A percentile compares a stretch with the other conserved stretches of the same genome.
Evolutionary conservation across 2,888 invertebrate species (phyloP).

Genomic region (Rapana venosa): DNA sequence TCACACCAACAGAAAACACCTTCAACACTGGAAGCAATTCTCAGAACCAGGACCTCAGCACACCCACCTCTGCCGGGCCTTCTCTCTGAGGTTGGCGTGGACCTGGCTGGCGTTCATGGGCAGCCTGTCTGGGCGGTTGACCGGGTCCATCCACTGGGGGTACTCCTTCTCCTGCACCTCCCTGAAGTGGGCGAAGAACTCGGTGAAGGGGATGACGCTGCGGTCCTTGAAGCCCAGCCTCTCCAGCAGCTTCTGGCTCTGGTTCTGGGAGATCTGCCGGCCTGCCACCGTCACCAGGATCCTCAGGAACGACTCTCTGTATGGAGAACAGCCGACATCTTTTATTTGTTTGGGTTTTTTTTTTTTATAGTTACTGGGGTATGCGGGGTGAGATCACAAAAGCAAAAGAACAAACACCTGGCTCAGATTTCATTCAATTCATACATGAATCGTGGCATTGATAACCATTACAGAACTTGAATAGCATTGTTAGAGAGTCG

Average conservation of each 20-base stretch:
- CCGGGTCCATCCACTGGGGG: slow-evolving; percentile 76
- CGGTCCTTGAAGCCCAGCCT: slow-evolving; percentile 69
- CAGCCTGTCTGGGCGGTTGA: slow-evolving; percentile 68
- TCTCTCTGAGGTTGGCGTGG: slow-evolving; percentile 75
- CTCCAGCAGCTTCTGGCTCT: slow-evolving; percentile 70
- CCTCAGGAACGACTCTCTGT: slow-evolving; percentile 75
- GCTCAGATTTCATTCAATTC: too few relatives aligned
- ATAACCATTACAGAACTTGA: too few relatives aligned
- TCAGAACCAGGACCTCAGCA: too few relatives aligned
- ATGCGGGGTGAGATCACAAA: too few relatives aligned
- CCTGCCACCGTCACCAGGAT: slow-evolving; percentile 71
- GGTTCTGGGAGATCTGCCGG: slow-evolving; percentile 63
- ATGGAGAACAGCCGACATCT: slow-evolving; percentile 32
- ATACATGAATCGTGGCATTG: too few relatives aligned
- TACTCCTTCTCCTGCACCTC: slow-evolving; percentile 62
- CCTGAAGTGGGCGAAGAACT: slow-evolving; percentile 74
- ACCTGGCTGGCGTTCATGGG: slow-evolving; percentile 73
- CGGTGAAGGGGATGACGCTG: slow-evolving; percentile 71
- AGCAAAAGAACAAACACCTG: too few relatives aligned
- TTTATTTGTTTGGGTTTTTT: background rate
- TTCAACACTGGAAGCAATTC: too few relatives aligned
- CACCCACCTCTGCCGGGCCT: slow-evolving; percentile 73
- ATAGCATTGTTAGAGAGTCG: too few relatives aligned
- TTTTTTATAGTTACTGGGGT: too few relatives aligned
- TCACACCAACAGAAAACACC: background rate